Conservation (phyloP, 2,797 vertebrate species). For the Spea hammondii region DNA sequence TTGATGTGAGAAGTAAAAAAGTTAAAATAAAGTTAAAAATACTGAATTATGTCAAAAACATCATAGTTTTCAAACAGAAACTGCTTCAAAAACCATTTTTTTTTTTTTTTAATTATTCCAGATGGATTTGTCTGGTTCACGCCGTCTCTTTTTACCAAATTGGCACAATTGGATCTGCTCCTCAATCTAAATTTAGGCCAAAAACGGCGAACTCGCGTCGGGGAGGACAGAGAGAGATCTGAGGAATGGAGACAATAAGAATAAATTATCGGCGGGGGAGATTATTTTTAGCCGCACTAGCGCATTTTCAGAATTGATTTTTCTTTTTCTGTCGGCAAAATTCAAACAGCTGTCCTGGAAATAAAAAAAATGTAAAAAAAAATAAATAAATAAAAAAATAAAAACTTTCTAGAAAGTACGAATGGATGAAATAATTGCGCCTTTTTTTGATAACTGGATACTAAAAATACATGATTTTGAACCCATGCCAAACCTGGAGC, state of each 20-base stretch:
- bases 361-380: slow-evolving; percentile 51
- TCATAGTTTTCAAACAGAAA: no score
- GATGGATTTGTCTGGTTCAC: neutral
- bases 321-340: slow-evolving; percentile 54
- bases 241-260: slow-evolving; percentile 50
- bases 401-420: neutral
- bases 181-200: slow-evolving; percentile 31
- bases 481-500: neutral
- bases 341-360: slow-evolving; percentile 54
- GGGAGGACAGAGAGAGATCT: slow-evolving; percentile 40
- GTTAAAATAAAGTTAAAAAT: no score
- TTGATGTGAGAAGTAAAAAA: no score
- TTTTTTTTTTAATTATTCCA: neutral
- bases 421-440: no score
- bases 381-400: slow-evolving; percentile 13
- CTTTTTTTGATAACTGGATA: slow-evolving; percentile 9
- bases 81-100: no score
- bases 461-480: slow-evolving; percentile 35
- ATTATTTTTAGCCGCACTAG: slow-evolving; percentile 57
- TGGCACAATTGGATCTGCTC: neutral
- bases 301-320: slow-evolving; percentile 59
- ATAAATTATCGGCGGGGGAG: slow-evolving; percentile 54
- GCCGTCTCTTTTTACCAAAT: neutral
- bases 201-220: neutral
- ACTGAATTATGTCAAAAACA: no score